Evolutionary conservation across 2,888 invertebrate genomes (phyloP).

Genomic region (Bombylius discolor): DNA sequence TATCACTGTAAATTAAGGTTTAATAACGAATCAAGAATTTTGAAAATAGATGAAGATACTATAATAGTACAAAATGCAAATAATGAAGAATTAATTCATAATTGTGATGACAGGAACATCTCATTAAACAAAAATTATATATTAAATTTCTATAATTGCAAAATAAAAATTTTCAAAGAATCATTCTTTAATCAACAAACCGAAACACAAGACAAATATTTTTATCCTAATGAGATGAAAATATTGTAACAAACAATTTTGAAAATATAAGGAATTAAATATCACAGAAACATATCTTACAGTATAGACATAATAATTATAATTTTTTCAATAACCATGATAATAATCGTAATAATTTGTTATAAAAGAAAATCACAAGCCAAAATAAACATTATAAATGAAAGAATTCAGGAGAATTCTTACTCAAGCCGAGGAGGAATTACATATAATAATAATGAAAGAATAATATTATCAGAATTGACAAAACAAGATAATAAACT

Average conservation of each 20-base stretch:
- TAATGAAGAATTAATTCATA: conserved; percentile 4
- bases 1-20: conserved; percentile 1
- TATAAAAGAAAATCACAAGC: not conserved
- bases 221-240: not conserved
- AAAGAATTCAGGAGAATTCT: no score
- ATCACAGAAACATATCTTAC: conserved; percentile 1
- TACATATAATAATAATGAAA: no score
- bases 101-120: conserved; percentile 7
- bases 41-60: conserved; percentile 2
- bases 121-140: conserved; percentile 7
- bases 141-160: conserved; percentile 8
- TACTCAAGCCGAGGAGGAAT: conserved; percentile 3
- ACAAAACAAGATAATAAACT: no score
- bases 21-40: no score
- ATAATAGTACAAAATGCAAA: conserved; percentile 4
- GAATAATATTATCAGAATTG: no score
- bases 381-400: conserved; percentile 2
- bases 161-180: conserved; percentile 8
- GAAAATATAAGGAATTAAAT: conserved; percentile 2
- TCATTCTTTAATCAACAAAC: not conserved
- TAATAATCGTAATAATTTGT: not conserved
- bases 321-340: not conserved
- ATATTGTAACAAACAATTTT: not conserved
- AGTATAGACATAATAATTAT: not conserved
- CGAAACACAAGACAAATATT: not conserved